phyloP scores from a whole-genome alignment of 2,113 vertebrate species.

The Cephalopterus ornatus region DNA sequence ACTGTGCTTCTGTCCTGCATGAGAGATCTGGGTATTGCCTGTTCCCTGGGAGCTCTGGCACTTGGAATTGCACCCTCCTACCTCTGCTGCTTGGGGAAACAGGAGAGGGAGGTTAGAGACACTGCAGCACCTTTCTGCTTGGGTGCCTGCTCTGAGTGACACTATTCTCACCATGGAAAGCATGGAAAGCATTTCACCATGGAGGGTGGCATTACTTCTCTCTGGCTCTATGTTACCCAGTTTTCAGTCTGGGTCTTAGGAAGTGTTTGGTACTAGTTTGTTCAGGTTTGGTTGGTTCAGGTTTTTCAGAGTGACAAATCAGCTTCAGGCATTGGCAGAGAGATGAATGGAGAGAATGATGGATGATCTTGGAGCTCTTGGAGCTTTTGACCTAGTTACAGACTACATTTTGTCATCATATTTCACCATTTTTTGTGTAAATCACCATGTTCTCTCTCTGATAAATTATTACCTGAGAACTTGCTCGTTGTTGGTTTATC shows the following conservation, averaged over 20 bases:
- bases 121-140: not conserved
- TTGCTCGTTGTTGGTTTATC: not conserved
- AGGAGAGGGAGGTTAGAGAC: not conserved
- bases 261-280: not conserved
- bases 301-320: not conserved
- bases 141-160: fast-evolving
- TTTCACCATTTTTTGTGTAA: not conserved
- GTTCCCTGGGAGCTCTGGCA: not conserved
- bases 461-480: not conserved
- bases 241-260: not conserved
- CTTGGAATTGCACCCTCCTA: not conserved
- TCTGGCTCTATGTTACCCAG: not conserved
- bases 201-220: not conserved
- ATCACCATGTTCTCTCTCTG: not conserved
- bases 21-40: not conserved
- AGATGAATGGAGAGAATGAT: not conserved
- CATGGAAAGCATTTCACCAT: too few relatives aligned
- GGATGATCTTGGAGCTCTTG: not conserved
- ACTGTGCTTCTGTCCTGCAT: not conserved
- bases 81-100: not conserved
- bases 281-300: not conserved
- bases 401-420: not conserved
- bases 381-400: not conserved
- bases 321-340: not conserved
- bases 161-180: fast-evolving